Base-by-base conservation (phyloP, 2,888 invertebrate species). In the Andrena chrysosceles region DNA sequence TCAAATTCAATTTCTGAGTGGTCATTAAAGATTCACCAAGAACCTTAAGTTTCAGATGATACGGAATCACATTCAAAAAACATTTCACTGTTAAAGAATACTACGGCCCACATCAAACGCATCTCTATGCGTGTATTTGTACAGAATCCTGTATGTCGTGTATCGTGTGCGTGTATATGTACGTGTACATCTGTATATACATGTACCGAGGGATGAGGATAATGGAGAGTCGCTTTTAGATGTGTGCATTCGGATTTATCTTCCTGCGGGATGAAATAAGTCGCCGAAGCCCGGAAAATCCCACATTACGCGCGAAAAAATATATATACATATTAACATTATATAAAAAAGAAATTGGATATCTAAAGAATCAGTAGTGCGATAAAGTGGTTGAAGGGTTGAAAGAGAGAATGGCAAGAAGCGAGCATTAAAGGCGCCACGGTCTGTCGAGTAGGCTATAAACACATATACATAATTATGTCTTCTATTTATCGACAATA, bases 401-500 rank as follows among this genome's bases (percentile, higher is more conserved):
- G 26, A 49, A 10, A 13, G 5, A n/a, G 23, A 23, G 10, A 7
- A 16, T 20, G 31, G 8, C 13, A 42, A 23, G 10, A 29, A 68
- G 10, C 42, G 67, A 13, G 29, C 20, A 66, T 66, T 54, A 13
- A 33, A 42, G 48, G 20, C 69, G 64, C 48, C 81, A 66, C 73
- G 80, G 64, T 48, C 81, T 69, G 71, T 23, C 20, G 26, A 52
- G 62, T 77, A 49, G 56, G 6, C 49, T 48, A 54, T 63, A 64
- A 20, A 69, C 20, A 60, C n/a, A 33, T 68, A 62, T 48, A 64
- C 35, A 31, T 71, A 69, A 83, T 80, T 68, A 74, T 29, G 70
- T 83, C 87, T 87, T 87, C 87, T 87, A 83, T 69, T 83, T 80
- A 80, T 71, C 75, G 86, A 86, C 86, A 86, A 85, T 85, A 85